Evolutionary conservation across 1,140 invertebrate species (phyloP).

Genomic region (Adelges cooleyi): DNA sequence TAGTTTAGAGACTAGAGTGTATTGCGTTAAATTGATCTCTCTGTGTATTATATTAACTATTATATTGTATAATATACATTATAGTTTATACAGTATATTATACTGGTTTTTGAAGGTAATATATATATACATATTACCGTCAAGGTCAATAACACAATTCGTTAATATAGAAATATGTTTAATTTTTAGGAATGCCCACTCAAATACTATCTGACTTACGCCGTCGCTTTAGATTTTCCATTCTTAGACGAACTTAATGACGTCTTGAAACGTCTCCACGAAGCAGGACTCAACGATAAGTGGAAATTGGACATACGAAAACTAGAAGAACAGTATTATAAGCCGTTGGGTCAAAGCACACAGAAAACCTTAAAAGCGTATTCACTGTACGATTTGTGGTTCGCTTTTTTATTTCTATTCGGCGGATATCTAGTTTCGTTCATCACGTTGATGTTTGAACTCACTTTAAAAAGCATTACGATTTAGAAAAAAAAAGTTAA

Average conservation of each 20-base stretch:
- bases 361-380: background rate
- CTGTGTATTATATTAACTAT: too few species aligned
- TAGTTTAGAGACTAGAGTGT: too few species aligned
- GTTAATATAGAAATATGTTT: too few species aligned
- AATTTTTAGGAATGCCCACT: background rate
- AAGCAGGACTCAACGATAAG: background rate
- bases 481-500: background rate
- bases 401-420: slow-evolving; percentile 5
- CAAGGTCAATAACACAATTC: too few species aligned
- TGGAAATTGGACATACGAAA: slow-evolving; percentile 4
- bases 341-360: background rate
- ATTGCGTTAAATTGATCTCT: too few species aligned
- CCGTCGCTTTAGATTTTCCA: background rate
- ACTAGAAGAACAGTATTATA: background rate
- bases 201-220: background rate
- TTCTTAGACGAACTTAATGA: slow-evolving; percentile 7
- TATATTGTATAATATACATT: too few species aligned
- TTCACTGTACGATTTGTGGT: slow-evolving; percentile 14
- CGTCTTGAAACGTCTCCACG: background rate
- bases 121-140: too few species aligned
- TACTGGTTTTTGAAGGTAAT: too few species aligned
- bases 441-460: background rate
- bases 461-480: background rate
- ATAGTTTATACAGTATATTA: too few species aligned
- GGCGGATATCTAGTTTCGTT: background rate